phyloP scores from a whole-genome alignment of 2,888 invertebrate species.

The Cantharis rufa region DNA sequence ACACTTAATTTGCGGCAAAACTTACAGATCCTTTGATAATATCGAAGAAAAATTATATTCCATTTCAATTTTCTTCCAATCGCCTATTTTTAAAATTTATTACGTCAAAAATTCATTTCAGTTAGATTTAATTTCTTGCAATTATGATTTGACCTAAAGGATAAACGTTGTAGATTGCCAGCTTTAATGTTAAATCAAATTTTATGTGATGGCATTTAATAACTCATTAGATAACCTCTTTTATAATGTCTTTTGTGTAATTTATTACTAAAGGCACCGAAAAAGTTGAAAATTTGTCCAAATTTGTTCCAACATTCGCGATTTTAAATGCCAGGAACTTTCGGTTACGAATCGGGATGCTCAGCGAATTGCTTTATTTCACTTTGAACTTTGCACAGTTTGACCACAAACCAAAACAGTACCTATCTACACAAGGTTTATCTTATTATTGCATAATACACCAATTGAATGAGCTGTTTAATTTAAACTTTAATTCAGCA shows the following conservation, averaged over 20 bases:
- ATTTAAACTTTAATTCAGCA: not conserved
- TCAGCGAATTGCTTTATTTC: not conserved
- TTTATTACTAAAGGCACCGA: not conserved
- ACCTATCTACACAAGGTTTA: not conserved
- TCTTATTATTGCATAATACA: not conserved
- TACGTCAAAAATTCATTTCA: not conserved
- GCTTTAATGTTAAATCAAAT: not conserved
- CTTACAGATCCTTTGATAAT: not conserved
- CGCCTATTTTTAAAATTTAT: not conserved
- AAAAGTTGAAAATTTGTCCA: not conserved
- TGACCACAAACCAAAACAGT: not conserved
- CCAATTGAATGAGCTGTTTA: not conserved
- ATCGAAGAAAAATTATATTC: not conserved
- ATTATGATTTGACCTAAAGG: constrained; percentile 40
- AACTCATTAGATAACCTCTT: not conserved
- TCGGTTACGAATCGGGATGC: not conserved
- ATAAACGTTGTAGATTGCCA: not conserved
- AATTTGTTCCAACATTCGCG: not conserved
- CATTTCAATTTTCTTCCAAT: not conserved
- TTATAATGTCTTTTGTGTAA: not conserved
- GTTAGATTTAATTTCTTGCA: constrained; percentile 43
- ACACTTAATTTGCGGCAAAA: constrained; percentile 3
- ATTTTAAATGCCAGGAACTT: not conserved
- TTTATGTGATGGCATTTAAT: constrained; percentile 1
- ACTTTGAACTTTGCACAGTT: not conserved